Evolutionary conservation across 2,113 vertebrate species (phyloP).

Genomic region (Ciconia maguari): DNA sequence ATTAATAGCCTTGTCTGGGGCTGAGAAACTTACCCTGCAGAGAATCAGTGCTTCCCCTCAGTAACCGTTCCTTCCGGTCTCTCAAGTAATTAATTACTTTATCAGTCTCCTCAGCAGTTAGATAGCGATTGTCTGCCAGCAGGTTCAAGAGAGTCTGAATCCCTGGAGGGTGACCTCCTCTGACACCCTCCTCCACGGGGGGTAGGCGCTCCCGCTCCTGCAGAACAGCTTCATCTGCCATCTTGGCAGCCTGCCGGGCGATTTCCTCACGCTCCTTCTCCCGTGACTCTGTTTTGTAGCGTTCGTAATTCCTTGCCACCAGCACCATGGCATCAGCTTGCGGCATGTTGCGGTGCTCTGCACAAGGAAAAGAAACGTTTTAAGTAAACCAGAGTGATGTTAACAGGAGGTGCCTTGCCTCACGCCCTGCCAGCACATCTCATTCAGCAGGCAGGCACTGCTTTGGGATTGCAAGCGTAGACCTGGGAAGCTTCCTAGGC

Average conservation of each 20-base stretch:
- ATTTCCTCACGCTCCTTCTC: constrained; percentile 95
- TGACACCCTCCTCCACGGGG: constrained; percentile 64
- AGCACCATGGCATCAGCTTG: constrained; percentile 96
- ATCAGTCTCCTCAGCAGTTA: constrained; percentile 89
- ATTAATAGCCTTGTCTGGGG: constrained; percentile 5
- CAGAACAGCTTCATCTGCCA: constrained; percentile 91
- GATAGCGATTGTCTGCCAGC: constrained; percentile 84
- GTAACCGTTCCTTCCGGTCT: constrained; percentile 86
- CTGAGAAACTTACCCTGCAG: constrained; percentile 78
- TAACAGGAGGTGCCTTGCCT: not conserved
- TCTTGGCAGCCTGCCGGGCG: constrained; percentile 93
- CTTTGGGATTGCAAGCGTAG: not conserved
- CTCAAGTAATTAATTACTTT: constrained; percentile 89
- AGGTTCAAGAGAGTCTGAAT: constrained; percentile 80
- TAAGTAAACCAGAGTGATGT: not conserved
- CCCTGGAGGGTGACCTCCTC: constrained; percentile 71
- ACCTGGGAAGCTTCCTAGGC: not conserved
- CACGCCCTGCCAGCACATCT: not conserved
- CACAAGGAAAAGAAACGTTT: not conserved
- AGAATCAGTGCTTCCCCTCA: constrained; percentile 78
- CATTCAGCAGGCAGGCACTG: not conserved
- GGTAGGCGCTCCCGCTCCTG: constrained; percentile 85
- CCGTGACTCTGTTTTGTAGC: constrained; percentile 90
- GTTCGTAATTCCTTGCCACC: constrained; percentile 90
- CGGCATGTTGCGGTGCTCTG: constrained; percentile 98